These are phyloP conservation scores for Masnerella sp. DNA, from an alignment of 2,888 invertebrate species.

Conservation along the genomic window DNA sequence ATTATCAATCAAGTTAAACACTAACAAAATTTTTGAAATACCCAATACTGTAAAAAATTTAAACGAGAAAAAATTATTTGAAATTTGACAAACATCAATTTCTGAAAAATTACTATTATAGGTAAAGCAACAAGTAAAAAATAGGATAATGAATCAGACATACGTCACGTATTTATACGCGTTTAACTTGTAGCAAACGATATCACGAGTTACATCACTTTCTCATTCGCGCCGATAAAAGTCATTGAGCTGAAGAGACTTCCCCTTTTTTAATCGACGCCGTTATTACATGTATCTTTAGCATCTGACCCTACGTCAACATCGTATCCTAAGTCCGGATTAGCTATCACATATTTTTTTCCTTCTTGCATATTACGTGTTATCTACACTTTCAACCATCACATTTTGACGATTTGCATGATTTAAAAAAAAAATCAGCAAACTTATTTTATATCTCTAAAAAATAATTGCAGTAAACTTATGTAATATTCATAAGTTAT, in stretches of 20 bases:
- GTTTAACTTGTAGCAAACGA: neutral
- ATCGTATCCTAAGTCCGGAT: conserved; percentile 35
- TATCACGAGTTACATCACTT: conserved; percentile 24
- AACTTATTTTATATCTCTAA: too few species aligned
- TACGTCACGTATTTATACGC: conserved; percentile 7
- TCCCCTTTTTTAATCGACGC: conserved; percentile 25
- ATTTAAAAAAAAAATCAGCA: too few species aligned
- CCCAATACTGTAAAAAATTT: too few species aligned
- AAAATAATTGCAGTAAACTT: too few species aligned
- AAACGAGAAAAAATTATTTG: too few species aligned
- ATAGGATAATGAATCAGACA: neutral
- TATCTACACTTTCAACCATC: too few species aligned
- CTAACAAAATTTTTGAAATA: too few species aligned
- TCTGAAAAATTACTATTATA: too few species aligned
- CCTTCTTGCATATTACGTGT: conserved; percentile 1
- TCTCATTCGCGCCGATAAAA: conserved; percentile 23
- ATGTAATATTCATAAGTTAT: too few species aligned
- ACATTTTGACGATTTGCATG: too few species aligned
- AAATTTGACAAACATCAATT: neutral
- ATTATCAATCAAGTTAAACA: too few species aligned
- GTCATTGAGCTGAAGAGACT: conserved; percentile 12
- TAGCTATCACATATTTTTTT: neutral
- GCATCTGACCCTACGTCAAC: conserved; percentile 32
- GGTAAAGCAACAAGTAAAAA: too few species aligned
- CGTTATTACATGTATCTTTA: conserved; percentile 27